Base-by-base conservation (phyloP, 1,140 invertebrate genomes). In the Tigriopus japonicus region DNA sequence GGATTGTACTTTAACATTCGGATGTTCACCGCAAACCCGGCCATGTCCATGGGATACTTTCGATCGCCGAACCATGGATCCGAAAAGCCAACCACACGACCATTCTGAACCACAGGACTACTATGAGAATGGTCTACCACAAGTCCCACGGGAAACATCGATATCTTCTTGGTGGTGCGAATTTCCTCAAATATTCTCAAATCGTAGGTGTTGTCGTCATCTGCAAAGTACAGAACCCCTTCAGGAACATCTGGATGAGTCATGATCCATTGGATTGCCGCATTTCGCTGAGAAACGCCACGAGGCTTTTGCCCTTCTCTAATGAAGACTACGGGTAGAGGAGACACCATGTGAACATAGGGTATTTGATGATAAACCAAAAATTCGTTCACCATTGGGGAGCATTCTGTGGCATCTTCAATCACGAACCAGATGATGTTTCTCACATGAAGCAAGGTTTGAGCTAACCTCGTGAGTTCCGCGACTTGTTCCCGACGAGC, bases 31-130 rank as follows among this genome's bases (percentile, higher is more conserved):
- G 86, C 85, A 75, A 89, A 89, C 0, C 86, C 86, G 42, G 86
- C 86, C 86, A 90, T 89, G 70, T 89, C 86, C 35, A 86, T 80
- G 10, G 86, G 80, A 75, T 86, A 89, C 15, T 76, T 78, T 63
- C 86, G 70, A n/a, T 78, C 73, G 1, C 79, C 82, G 12, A 80
- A 78, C 80, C 82, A 88, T 6, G 80, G 81, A 66, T 85, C 83
- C 63, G 81, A 80, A 70, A 86, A 86, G 17, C 78, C 83, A 59
- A 81, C 73, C 0, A 86, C 78, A 68, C 78, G 75, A n/a, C 75
- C 76, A 77, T 78, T 71, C 53, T 76, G 71, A 7, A 83, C 75
- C 23, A 83, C 71, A 1, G 81, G 81, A 12, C 79, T 74, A 55
- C 79, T 81, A 9, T 83, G 73, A 3, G 76, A 76, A 12, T 5